Base-by-base conservation (phyloP, 53 echinoderm and acorn worm species). In the Echinometra lucunter region DNA sequence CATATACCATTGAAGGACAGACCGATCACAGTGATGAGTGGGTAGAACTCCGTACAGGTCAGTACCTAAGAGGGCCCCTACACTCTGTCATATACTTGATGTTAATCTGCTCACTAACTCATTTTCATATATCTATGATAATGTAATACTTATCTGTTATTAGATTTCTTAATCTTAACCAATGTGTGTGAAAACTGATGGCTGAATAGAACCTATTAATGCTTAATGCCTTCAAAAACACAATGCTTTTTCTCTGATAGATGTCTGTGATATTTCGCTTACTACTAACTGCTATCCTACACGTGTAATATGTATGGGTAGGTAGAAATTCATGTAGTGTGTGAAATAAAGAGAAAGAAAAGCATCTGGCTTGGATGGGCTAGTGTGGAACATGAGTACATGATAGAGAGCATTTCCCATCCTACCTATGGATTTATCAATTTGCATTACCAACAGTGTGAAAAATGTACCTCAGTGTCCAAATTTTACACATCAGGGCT, bases 1-100 rank as follows among this genome's bases (percentile, higher is more conserved):
- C 95, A 18, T 98, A 91, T 91, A 91, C 67, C 69, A 92, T 99
- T 18, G 97, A 99, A 82, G 95, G 95, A 23, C 95, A 95, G 94
- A 98, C 99, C 25, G 93, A 97, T 70, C 95, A 98, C 88, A 95
- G 91, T 38, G 95, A 95, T 16, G 92, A 96, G 19, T 98, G 97
- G 96, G 82, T 91, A 10, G 96, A 66, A 40, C 40, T 91, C n/a
- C 58, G 91, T 28, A 3, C 58, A 66, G 91, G 91, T 83, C 83
- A 83, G 83, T 89, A 37, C 58, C n/a, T n/a, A n/a, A n/a, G n/a
- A n/a, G n/a, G n/a, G n/a, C n/a, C n/a, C n/a, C n/a, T n/a, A n/a
- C n/a, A n/a, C n/a, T n/a, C n/a, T n/a, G n/a, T n/a, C n/a, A n/a
- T n/a, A n/a, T n/a, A n/a, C n/a, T n/a, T 53, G 82, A 47, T 30